These are phyloP conservation scores for Drosophila vallismaia DNA, from an alignment of 2,888 invertebrate genomes.

Conservation along the genomic window DNA sequence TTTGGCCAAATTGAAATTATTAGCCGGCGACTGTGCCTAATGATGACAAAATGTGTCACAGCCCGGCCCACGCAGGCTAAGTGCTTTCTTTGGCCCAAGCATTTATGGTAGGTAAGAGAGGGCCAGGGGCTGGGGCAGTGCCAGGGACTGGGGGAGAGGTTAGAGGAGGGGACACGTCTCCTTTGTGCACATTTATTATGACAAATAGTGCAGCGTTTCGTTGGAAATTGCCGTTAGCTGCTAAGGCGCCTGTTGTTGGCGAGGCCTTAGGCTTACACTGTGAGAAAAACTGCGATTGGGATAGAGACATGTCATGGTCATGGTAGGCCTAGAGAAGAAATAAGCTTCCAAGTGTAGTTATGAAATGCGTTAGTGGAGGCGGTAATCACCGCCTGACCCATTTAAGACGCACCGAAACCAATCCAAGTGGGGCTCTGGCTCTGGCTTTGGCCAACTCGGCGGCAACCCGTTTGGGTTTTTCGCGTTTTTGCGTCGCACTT, in stretches of 20 bases:
- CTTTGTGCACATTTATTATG: constrained; percentile 72
- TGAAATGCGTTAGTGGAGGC: constrained; percentile 74
- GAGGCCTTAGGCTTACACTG: constrained; percentile 66
- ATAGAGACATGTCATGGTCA: no score
- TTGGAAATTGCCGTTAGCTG: constrained; percentile 72
- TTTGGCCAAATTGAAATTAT: constrained; percentile 76
- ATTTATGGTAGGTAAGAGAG: neutral
- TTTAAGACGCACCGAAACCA: constrained; percentile 53
- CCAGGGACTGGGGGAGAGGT: no score
- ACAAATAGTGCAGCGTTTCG: constrained; percentile 76
- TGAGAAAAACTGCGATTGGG: neutral
- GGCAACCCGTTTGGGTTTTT: constrained; percentile 60
- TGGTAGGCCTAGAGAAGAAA: no score
- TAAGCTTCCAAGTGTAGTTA: constrained; percentile 47
- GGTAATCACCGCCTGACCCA: constrained; percentile 68
- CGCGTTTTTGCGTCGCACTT: constrained; percentile 60
- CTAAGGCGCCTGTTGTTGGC: constrained; percentile 53
- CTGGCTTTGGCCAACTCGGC: constrained; percentile 29
- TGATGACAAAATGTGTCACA: constrained; percentile 82
- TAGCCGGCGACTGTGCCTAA: constrained; percentile 79
- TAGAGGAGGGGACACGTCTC: constrained; percentile 3
- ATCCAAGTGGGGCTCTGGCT: constrained; percentile 48
- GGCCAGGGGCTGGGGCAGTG: neutral
- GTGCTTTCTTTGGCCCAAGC: constrained; percentile 56
- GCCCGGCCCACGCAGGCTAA: constrained; percentile 65